Conservation (phyloP, 1,140 invertebrate genomes). For the Formica exsecta region DNA sequence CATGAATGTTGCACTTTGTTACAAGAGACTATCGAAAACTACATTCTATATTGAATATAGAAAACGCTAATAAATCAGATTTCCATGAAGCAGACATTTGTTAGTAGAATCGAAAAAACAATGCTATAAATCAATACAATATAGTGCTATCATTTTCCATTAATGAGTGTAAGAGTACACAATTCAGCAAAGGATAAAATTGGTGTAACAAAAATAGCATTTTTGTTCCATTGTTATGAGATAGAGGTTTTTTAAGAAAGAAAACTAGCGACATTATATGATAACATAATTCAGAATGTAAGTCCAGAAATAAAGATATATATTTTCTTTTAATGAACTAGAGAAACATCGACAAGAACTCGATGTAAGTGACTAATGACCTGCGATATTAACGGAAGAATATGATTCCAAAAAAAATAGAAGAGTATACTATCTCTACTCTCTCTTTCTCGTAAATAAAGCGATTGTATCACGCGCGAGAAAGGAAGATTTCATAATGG, state of each 20-base stretch:
- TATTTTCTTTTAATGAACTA: neutral
- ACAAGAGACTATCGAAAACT: neutral
- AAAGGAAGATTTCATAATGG: slow-evolving; percentile 43
- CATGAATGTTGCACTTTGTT: neutral
- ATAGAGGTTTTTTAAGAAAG: neutral
- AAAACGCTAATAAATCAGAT: neutral
- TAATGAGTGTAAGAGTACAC: neutral
- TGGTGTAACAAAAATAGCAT: slow-evolving; percentile 36
- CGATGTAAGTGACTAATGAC: neutral
- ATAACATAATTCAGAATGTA: neutral
- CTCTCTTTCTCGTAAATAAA: slow-evolving; percentile 10
- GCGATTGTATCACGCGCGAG: neutral
- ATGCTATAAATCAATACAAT: neutral
- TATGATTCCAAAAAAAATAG: neutral
- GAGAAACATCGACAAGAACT: neutral
- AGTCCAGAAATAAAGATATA: neutral
- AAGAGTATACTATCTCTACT: neutral
- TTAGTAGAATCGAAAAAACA: neutral
- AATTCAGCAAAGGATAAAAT: slow-evolving; percentile 30
- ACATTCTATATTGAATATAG: neutral
- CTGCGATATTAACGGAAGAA: slow-evolving; percentile 8
- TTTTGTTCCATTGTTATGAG: neutral
- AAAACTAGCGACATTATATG: neutral
- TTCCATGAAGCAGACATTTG: slow-evolving; percentile 15
- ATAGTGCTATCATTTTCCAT: neutral